phyloP scores from a whole-genome alignment of 2,888 invertebrate genomes.

The Allolobophora icterica region DNA sequence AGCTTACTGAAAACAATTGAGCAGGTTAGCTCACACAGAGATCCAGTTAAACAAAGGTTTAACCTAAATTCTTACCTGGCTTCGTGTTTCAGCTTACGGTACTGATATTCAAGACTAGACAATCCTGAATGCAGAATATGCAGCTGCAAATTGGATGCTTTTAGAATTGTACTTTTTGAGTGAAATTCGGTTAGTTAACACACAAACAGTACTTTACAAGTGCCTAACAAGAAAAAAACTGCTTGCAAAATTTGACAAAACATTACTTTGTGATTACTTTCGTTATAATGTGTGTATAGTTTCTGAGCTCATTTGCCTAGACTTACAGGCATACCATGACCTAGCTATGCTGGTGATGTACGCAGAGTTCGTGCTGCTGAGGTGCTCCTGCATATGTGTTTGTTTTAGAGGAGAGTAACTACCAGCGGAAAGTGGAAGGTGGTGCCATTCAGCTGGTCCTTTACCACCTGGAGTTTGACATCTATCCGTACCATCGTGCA shows the following conservation, averaged over 20 bases:
- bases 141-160: no score
- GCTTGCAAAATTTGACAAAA: neutral
- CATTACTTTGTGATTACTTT: neutral
- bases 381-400: neutral
- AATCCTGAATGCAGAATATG: no score
- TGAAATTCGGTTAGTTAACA: no score
- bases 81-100: no score
- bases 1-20: no score
- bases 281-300: neutral
- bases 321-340: neutral
- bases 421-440: conserved; percentile 75
- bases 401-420: conserved; percentile 71
- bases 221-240: neutral
- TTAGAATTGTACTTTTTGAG: no score
- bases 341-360: neutral
- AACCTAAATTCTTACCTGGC: no score
- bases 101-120: no score
- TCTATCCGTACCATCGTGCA: conserved; percentile 94
- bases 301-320: neutral
- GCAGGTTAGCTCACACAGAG: no score
- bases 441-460: conserved; percentile 92
- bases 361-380: neutral
- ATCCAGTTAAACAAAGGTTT: no score
- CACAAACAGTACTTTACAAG: no score
- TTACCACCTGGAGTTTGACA: conserved; percentile 78